Base-by-base conservation (phyloP, 2,113 vertebrate species). In the Neolamprologus kungweensis region DNA sequence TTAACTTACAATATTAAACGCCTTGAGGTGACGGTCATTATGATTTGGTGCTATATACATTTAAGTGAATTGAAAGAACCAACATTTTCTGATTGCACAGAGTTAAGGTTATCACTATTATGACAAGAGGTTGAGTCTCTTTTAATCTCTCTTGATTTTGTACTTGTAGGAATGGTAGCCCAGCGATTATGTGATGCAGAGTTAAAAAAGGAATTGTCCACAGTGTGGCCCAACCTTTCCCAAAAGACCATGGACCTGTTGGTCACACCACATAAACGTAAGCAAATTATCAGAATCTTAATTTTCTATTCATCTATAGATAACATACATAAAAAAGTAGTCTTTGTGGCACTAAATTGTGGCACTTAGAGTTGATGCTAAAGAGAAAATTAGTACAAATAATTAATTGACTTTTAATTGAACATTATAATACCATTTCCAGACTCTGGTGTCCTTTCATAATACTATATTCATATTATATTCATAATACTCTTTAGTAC, bases 211-310 rank as follows among this genome's bases (percentile, higher is more conserved):
- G 98, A 99, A 94, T 96, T 99, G 82, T 94, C 97, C 0, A 96
- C 97, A 2, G 98, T 99, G 85, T 99, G 98, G 98, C 97, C 98
- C 82, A 98, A 95, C 75, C 97, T 99, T 7, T 98, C 98, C 21
- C 97, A 97, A 92, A 99, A 99, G 94, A 98, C 97, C 6, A 93
- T 99, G 96, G 98, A 99, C 89, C 92, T 99, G 79, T 91, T 99
- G 93, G 98, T 99, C 82, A 98, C 98, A 1, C 98, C 98, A 85
- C 98, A 99, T 88, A 98, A 97, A 96, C 96, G 98, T 99, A 92
- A 93, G 92, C 71, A 78, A 51, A 60, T 58, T 10, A 4, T 68
- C 16, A 13, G 5, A 5, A 40, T 45, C 16, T 63, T 65, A 40
- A 47, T 23, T 17, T 71, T 26, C n/a, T 28, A 16, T 23, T 37